Evolutionary conservation across 2,888 invertebrate genomes (phyloP).

Genomic region (Rotaria sp.): DNA sequence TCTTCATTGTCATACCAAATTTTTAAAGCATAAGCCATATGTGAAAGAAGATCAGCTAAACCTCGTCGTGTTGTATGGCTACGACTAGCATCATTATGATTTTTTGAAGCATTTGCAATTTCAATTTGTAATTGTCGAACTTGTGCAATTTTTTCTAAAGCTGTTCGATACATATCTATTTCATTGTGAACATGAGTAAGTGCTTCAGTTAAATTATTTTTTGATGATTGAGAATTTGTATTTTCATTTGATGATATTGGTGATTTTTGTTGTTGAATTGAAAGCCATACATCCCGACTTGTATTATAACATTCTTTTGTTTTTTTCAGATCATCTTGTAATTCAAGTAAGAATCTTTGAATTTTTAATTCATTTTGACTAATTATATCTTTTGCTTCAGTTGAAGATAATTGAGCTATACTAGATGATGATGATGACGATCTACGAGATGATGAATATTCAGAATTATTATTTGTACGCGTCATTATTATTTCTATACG

Average conservation of each 20-base stretch:
- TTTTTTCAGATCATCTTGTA: conserved; percentile 32
- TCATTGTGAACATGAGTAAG: background rate
- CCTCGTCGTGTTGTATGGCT: conserved; percentile 66
- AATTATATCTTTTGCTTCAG: conserved; percentile 11
- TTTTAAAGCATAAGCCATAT: conserved; percentile 82
- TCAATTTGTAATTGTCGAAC: conserved; percentile 3
- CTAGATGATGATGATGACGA: background rate
- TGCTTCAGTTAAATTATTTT: background rate
- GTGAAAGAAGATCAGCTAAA: conserved; percentile 85
- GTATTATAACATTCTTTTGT: background rate
- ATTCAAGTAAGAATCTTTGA: conserved; percentile 26
- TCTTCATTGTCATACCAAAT: conserved; percentile 61
- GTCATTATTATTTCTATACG: background rate
- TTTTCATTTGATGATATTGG: background rate
- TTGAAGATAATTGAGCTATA: background rate
- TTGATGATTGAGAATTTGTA: background rate
- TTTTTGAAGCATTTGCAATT: background rate
- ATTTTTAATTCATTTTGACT: conserved; percentile 33
- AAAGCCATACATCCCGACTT: background rate
- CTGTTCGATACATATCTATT: background rate
- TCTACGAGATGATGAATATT: background rate
- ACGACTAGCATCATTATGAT: background rate
- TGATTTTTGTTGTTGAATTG: conserved; percentile 23
- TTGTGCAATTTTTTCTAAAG: background rate
- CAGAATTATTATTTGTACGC: background rate